Conservation (phyloP, 2,113 vertebrate genomes). For the Pteruthius melanotis region DNA sequence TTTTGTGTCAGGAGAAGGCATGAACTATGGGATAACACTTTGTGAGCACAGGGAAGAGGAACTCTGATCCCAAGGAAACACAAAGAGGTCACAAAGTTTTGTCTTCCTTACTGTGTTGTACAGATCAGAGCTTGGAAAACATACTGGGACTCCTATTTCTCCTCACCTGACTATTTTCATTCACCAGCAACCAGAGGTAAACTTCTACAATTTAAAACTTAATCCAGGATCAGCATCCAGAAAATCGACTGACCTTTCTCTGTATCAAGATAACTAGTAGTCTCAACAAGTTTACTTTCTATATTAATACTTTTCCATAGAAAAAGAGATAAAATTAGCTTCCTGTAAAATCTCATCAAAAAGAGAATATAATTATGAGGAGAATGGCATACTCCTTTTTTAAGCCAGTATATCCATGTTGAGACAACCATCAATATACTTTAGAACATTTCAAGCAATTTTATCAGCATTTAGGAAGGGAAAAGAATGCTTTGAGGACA, state of each 20-base stretch:
- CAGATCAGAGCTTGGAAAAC: not conserved
- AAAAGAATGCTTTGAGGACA: not conserved
- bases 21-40: not conserved
- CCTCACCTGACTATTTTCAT: not conserved
- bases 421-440: not conserved
- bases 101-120: not conserved
- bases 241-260: not conserved
- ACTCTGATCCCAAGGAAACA: not conserved
- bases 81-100: not conserved
- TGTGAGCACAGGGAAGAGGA: not conserved
- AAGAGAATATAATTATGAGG: not conserved
- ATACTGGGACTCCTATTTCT: not conserved
- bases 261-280: not conserved
- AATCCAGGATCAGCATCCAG: not conserved
- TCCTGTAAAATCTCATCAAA: not conserved
- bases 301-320: not conserved
- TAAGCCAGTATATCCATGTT: not conserved
- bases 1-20: not conserved
- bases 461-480: constrained; percentile 4
- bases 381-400: not conserved
- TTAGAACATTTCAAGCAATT: not conserved
- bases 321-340: not conserved
- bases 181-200: not conserved
- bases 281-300: not conserved
- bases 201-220: not conserved